Conservation (phyloP, 1,140 invertebrate genomes). For the Ectropis grisescens region DNA sequence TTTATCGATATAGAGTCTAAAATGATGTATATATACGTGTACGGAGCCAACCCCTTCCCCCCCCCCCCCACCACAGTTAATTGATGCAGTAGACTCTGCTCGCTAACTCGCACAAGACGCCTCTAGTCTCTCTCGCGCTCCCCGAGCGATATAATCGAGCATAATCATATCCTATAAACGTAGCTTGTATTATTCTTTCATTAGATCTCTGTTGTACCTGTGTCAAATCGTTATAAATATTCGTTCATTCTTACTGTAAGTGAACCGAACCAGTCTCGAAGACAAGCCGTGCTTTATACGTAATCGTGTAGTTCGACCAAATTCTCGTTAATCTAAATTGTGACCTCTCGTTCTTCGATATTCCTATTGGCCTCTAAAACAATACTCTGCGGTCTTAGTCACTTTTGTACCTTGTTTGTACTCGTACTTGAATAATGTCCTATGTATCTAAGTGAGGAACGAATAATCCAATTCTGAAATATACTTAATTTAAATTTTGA, state of each 20-base stretch:
- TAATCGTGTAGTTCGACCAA: constrained; percentile 31
- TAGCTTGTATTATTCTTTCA: constrained; percentile 68
- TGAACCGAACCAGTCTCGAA: constrained; percentile 40
- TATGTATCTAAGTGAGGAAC: constrained; percentile 56
- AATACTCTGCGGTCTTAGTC: constrained; percentile 68
- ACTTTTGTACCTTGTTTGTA: constrained; percentile 66
- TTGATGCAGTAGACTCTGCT: constrained; percentile 64
- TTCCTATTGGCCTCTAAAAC: constrained; percentile 36
- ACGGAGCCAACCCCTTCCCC: no score
- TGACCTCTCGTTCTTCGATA: constrained; percentile 35
- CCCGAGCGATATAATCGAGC: constrained; percentile 56
- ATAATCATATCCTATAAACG: constrained; percentile 65
- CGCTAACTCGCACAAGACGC: constrained; percentile 52
- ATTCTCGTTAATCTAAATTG: constrained; percentile 19
- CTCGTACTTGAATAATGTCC: constrained; percentile 52
- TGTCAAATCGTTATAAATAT: constrained; percentile 59
- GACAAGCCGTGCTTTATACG: constrained; percentile 42
- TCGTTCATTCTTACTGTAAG: constrained; percentile 55
- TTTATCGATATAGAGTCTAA: constrained; percentile 18
- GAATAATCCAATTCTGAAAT: constrained; percentile 68
- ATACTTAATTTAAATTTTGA: constrained; percentile 71
- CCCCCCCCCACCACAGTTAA: constrained; percentile 54
- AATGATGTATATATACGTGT: constrained; percentile 33
- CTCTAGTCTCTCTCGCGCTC: constrained; percentile 66
- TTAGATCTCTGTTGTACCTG: constrained; percentile 70